Base-by-base conservation (phyloP, 2,888 invertebrate species). In the Cataglyphis altisquamis region DNA sequence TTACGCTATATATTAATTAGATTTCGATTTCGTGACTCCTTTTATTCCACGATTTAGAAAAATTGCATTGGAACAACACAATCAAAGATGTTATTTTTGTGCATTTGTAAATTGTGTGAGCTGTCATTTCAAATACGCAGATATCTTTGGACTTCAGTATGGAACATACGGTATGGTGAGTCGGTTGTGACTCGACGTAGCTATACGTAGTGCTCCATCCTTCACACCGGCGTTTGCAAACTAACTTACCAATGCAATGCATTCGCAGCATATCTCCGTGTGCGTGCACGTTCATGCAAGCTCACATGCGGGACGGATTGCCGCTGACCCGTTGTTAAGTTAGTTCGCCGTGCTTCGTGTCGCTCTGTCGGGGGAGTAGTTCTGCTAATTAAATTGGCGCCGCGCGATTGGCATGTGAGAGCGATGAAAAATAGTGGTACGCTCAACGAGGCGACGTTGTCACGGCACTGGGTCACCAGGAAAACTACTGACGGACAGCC, bases 251-350 rank as follows among this genome's bases (percentile, higher is more conserved):
- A 52, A n/a, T 60, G 83, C 70, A 63, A 52, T 84, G 80, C 81
- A 80, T 80, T 39, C 62, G 25, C 39, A n/a, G 32, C 10, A 57
- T 41, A 32, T 57, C 55, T 57, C 55, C 67, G 70, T 62, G 86
- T 78, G 73, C 70, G 77, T 84, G 82, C 39, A 83, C 77, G 63
- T 62, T 64, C 73, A 52, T 67, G 36, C 78, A 39, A 66, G 83
- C 82, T 68, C 75, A 86, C 84, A 85, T 77, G 78, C 75, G 86
- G 90, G 91, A 92, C 92, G 92, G 93, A 94, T 93, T 92, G 92
- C 92, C 89, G 90, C 91, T 93, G 93, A 94, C 93, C 93, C 93
- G 91, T 91, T 93, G 92, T 94, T 94, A 93, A 93, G 93, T 94
- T 93, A 92, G 92, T 92, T 93, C 89, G 85, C 87, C 88, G 87